A percentile compares a stretch with the other conserved stretches of the same genome.
These are phyloP conservation scores for Ruditapes philippinarum DNA, from an alignment of 1,140 invertebrate genomes.

Conservation along the genomic window DNA sequence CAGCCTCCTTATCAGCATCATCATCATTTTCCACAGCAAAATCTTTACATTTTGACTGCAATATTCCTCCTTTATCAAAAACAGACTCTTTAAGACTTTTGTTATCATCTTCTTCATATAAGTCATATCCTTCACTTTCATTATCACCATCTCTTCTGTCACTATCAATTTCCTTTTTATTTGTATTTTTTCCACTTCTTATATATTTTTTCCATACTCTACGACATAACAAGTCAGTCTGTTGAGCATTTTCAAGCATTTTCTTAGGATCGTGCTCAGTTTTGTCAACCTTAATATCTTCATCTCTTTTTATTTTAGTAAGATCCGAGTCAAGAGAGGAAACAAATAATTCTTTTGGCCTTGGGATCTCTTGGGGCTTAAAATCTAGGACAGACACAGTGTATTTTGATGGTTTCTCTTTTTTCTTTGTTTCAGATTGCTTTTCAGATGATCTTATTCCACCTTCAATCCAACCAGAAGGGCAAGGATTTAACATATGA, in stretches of 20 bases:
- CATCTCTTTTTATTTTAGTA: not conserved
- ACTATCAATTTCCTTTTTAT: not conserved
- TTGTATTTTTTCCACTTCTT: not conserved
- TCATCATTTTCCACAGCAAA: not conserved
- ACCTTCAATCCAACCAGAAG: constrained; percentile 62
- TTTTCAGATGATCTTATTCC: constrained; percentile 30
- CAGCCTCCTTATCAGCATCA: not conserved
- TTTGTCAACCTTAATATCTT: not conserved
- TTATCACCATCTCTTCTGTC: not conserved
- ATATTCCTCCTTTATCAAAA: no score
- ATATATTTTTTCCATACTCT: constrained; percentile 43
- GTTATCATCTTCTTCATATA: not conserved
- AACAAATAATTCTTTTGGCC: not conserved
- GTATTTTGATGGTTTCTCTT: constrained; percentile 26
- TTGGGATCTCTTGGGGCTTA: constrained; percentile 16
- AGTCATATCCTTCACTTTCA: not conserved
- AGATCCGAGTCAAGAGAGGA: not conserved
- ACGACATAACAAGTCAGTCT: constrained; percentile 46
- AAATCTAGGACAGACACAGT: constrained; percentile 51
- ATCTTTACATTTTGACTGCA: no score
- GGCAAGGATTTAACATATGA: constrained; percentile 57
- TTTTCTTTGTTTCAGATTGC: constrained; percentile 1
- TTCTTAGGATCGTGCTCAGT: not conserved
- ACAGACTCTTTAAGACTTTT: not conserved
- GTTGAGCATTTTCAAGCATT: constrained; percentile 17